A percentile compares a stretch with the other conserved stretches of the same genome.
phyloP scores from a whole-genome alignment of 2,797 vertebrate species.

The Poecilia picta region DNA sequence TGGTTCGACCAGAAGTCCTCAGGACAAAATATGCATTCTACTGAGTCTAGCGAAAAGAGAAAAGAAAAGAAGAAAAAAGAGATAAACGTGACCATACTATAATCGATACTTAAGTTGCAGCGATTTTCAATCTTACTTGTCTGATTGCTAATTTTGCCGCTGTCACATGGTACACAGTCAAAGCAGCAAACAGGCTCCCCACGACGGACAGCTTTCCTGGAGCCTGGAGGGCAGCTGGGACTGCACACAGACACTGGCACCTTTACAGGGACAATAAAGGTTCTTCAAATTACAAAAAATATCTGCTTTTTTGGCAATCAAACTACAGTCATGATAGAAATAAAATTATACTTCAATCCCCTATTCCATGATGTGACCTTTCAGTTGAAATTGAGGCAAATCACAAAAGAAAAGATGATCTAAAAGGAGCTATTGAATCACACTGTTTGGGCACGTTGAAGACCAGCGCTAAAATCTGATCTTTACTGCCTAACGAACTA shows the following conservation, averaged over 20 bases:
- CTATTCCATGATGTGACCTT: background rate
- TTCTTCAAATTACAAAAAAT: background rate
- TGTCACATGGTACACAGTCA: conserved; percentile 84
- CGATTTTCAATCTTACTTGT: conserved; percentile 62
- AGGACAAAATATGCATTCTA: conserved; percentile 77
- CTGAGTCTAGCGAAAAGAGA: conserved; percentile 61
- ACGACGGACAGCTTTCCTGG: conserved; percentile 79
- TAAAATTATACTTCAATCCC: background rate
- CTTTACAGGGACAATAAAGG: conserved; percentile 40
- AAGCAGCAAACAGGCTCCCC: conserved; percentile 83
- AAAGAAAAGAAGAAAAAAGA: background rate
- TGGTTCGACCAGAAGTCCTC: conserved; percentile 78
- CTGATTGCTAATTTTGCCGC: conserved; percentile 80
- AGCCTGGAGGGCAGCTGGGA: conserved; percentile 74
- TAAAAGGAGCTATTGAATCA: background rate
- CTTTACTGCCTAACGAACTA: conserved; percentile 8
- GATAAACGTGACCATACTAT: background rate
- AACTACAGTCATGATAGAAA: background rate
- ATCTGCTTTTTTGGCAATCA: too few relatives aligned
- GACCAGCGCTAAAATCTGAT: background rate
- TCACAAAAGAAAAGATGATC: background rate
- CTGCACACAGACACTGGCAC: conserved; percentile 79
- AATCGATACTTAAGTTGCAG: background rate
- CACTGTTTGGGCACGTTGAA: background rate
- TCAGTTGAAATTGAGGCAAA: background rate